A percentile compares a stretch with the other conserved stretches of the same genome.
These are phyloP conservation scores for Dasyornis broadbenti DNA, from an alignment of 2,113 vertebrate genomes.

Conservation along the genomic window DNA sequence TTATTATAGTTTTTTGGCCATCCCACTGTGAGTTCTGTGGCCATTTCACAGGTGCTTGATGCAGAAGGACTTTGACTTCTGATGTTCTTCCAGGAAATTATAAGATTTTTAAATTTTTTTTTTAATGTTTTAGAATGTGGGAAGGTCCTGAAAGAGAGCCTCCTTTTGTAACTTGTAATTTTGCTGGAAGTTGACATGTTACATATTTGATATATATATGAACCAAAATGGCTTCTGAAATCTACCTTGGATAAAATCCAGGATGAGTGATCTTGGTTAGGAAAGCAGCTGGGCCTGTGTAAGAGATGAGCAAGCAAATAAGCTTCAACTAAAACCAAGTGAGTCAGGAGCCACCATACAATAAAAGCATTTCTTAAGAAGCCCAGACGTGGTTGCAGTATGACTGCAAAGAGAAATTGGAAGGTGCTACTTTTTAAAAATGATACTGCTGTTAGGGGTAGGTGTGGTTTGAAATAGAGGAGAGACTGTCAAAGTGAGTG, in stretches of 20 bases:
- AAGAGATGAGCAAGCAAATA: neutral
- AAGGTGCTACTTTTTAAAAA: neutral
- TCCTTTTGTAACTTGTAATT: neutral
- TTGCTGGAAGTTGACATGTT: neutral
- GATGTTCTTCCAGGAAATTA: neutral
- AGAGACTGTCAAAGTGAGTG: neutral
- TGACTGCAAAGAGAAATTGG: neutral
- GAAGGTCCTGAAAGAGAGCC: neutral
- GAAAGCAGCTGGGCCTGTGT: neutral
- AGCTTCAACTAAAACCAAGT: neutral
- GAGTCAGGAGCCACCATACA: neutral
- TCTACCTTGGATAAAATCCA: neutral
- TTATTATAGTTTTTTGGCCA: neutral
- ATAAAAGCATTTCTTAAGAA: neutral
- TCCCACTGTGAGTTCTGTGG: neutral
- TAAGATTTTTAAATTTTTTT: neutral
- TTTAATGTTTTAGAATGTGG: neutral
- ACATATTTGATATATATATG: neutral
- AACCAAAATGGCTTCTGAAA: neutral
- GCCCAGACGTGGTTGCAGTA: no score
- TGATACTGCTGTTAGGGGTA: neutral
- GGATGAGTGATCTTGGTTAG: neutral
- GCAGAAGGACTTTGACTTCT: neutral
- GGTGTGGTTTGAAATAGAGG: neutral
- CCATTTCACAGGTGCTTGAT: neutral